These are phyloP conservation scores for Clunio marinus DNA, from an alignment of 2,888 invertebrate genomes.

Conservation along the genomic window DNA sequence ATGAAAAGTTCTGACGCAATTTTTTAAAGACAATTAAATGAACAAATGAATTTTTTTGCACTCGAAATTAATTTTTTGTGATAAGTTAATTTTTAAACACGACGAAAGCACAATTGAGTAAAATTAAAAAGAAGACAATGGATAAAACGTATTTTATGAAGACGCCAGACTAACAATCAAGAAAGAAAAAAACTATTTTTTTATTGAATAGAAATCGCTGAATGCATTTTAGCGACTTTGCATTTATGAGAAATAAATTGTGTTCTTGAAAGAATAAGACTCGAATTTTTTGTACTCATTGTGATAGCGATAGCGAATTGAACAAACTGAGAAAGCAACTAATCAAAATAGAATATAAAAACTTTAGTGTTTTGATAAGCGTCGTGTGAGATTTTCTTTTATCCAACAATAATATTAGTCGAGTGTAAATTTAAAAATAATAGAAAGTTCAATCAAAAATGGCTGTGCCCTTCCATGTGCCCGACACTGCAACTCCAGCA, in stretches of 20 bases:
- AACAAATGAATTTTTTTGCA: background rate
- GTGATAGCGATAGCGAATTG: constrained; percentile 26
- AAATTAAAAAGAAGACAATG: constrained; percentile 34
- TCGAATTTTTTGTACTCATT: background rate
- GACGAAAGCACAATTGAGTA: constrained; percentile 19
- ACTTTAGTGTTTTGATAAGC: constrained; percentile 31
- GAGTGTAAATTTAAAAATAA: constrained; percentile 28
- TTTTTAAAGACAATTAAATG: background rate
- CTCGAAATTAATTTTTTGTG: background rate
- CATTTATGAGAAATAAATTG: constrained; percentile 29
- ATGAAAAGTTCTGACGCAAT: too few species aligned
- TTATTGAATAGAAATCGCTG: background rate
- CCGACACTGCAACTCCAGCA: constrained; percentile 48
- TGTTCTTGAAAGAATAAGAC: constrained; percentile 24
- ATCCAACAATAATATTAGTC: background rate
- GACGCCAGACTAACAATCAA: constrained; percentile 40
- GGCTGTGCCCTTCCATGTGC: constrained; percentile 52
- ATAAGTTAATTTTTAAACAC: constrained; percentile 17
- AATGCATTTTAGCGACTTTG: background rate
- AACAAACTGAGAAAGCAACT: background rate
- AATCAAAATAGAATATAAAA: constrained; percentile 31
- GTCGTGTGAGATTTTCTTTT: background rate
- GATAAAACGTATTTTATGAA: constrained; percentile 41
- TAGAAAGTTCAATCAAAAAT: constrained; percentile 43
- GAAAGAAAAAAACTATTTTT: constrained; percentile 7